Base-by-base conservation (phyloP, 53 echinoderm and acorn worm genomes). In the Holothuria scabra region DNA sequence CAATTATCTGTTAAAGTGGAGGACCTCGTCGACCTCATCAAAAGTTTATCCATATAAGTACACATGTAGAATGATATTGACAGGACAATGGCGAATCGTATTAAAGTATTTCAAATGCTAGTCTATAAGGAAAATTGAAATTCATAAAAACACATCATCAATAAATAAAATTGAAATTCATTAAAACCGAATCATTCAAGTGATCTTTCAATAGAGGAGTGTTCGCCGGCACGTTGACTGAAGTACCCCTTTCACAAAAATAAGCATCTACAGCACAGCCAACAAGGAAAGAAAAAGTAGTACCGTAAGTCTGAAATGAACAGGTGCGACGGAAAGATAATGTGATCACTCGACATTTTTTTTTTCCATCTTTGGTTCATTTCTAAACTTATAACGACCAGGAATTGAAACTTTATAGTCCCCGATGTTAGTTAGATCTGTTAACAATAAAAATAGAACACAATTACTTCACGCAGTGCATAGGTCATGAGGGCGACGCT, bases 381-480 rank as follows among this genome's bases (percentile, higher is more conserved):
- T 72, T 72, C 72, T 44, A 48, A 72, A 72, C 44, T 72, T 72
- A 72, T 35, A 44, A 72, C 48, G 41, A 46, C 25, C 41, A 46
- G 44, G 28, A 72, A 72, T 46, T 44, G 72, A 72, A 72, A 72
- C 72, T 72, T 44, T 41, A 72, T 44, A 72, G 25, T 72, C 72
- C 72, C 72, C 48, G 44, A 72, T 72, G 72, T 46, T 41, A 72
- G 44, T 72, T 72, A 72, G 44, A 35, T 72, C 72, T 21, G 72
- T 72, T 72, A 72, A 46, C 44, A 72, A 72, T 44, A 46, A 72
- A 72, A 72, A 72, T 48, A 72, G 13, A 48, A 28, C 72, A 46
- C 72, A 72, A 72, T 72, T 72, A 72, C 72, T 72, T 44, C 72
- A 72, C 72, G 72, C 72, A 8, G 72, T 72, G 72, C n/a, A 44